Evolutionary conservation across 2,113 vertebrate genomes (phyloP).

Genomic region (Ammodytes dubius): DNA sequence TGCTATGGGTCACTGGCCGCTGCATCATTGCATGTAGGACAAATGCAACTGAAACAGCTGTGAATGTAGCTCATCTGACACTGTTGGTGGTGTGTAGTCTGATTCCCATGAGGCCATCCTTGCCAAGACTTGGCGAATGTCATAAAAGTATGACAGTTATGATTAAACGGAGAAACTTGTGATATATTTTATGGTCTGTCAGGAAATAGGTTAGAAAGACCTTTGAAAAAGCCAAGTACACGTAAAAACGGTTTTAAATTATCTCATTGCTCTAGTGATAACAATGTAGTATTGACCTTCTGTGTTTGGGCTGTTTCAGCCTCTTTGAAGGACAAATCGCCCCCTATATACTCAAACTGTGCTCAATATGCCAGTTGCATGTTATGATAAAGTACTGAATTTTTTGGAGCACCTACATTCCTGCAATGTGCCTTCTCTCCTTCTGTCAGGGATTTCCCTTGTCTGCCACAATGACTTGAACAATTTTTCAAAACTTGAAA

Average conservation of each 20-base stretch:
- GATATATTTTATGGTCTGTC: constrained; percentile 36
- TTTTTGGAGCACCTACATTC: constrained; percentile 67
- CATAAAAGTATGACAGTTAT: not conserved
- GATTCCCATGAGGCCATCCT: constrained; percentile 64
- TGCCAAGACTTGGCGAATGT: constrained; percentile 52
- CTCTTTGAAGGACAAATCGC: constrained; percentile 48
- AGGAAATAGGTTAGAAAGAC: constrained; percentile 8
- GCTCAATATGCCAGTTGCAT: constrained; percentile 63
- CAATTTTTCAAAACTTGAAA: constrained; percentile 1
- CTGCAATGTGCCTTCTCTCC: constrained; percentile 22
- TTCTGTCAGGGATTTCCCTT: constrained; percentile 21
- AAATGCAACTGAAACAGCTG: constrained; percentile 70
- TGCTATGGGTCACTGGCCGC: constrained; percentile 64
- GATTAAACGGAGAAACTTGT: not conserved
- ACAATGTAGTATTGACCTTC: constrained; percentile 33
- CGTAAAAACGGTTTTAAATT: not conserved
- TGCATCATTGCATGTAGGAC: constrained; percentile 67
- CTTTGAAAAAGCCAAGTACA: constrained; percentile 1
- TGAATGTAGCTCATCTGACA: constrained; percentile 54
- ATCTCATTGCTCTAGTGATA: constrained; percentile 45
- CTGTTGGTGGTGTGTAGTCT: constrained; percentile 50
- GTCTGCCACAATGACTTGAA: not conserved
- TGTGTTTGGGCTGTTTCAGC: constrained; percentile 6
- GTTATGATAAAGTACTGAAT: constrained; percentile 59
- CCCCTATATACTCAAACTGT: constrained; percentile 46